phyloP scores from a whole-genome alignment of 2,797 vertebrate species.

The Sebastes minor region DNA sequence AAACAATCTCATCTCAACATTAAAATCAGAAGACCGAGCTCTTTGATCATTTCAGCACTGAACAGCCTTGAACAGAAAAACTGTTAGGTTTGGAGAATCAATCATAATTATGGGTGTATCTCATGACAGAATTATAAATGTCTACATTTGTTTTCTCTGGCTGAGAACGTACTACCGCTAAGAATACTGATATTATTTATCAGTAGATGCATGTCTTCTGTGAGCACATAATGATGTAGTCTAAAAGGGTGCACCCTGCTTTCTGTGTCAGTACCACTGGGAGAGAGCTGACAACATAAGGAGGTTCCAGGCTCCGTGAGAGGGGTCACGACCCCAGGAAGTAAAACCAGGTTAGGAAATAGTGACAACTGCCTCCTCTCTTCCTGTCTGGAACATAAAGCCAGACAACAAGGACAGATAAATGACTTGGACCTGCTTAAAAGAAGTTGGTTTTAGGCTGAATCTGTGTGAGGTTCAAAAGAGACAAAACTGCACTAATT shows the following conservation, averaged over 20 bases:
- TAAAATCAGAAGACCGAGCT: background rate
- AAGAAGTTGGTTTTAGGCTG: constrained; percentile 13
- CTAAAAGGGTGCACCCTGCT: constrained; percentile 27
- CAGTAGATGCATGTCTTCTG: background rate
- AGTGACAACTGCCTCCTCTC: constrained; percentile 49
- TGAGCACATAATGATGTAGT: constrained; percentile 27
- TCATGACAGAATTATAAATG: background rate
- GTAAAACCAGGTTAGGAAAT: constrained; percentile 55
- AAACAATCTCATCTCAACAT: background rate
- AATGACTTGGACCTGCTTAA: background rate
- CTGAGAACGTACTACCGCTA: background rate
- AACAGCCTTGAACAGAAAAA: background rate
- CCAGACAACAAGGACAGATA: constrained; percentile 14
- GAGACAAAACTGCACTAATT: constrained; percentile 15
- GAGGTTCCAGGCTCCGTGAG: constrained; percentile 41
- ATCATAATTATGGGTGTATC: background rate
- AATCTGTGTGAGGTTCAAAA: constrained; percentile 12
- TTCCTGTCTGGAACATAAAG: constrained; percentile 41
- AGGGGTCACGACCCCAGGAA: constrained; percentile 65
- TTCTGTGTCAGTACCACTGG: constrained; percentile 31
- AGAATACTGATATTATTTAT: constrained; percentile 13
- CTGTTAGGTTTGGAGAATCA: background rate
- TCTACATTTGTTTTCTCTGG: background rate
- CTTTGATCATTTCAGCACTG: constrained; percentile 1
- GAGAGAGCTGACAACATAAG: constrained; percentile 48